These are phyloP conservation scores for Diogma glabrata DNA, from an alignment of 2,888 invertebrate species.

Conservation along the genomic window DNA sequence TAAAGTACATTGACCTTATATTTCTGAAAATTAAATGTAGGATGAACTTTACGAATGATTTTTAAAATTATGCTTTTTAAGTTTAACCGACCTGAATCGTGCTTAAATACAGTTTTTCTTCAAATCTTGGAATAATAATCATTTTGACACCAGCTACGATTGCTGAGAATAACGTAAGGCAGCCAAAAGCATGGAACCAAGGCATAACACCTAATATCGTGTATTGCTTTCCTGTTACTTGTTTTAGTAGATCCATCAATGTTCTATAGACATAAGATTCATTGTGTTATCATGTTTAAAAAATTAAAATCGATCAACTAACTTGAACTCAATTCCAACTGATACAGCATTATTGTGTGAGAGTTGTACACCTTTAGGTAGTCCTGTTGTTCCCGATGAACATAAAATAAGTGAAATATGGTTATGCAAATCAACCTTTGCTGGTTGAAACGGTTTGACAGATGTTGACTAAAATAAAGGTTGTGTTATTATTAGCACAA, in stretches of 20 bases:
- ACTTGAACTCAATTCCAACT: too few relatives aligned
- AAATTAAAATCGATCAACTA: too few relatives aligned
- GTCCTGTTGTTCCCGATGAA: conserved; percentile 72
- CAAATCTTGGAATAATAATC: conserved; percentile 51
- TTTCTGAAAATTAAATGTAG: conserved; percentile 28
- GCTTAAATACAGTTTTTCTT: conserved; percentile 59
- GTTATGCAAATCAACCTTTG: conserved; percentile 36
- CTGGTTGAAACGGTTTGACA: too few relatives aligned
- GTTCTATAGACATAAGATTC: too few relatives aligned
- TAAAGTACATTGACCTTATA: conserved; percentile 51
- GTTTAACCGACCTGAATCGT: conserved; percentile 49
- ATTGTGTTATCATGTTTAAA: too few relatives aligned
- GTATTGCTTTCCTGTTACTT: too few relatives aligned
- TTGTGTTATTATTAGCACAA: too few relatives aligned
- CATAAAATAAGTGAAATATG: too few relatives aligned
- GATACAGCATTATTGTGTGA: conserved; percentile 39
- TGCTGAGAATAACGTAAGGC: conserved; percentile 49
- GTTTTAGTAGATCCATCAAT: too few relatives aligned
- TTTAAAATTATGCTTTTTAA: too few relatives aligned
- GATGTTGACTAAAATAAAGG: too few relatives aligned
- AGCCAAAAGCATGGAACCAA: conserved; percentile 78
- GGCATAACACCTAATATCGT: conserved; percentile 60
- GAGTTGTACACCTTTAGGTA: conserved; percentile 63
- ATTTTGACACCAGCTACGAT: conserved; percentile 46
- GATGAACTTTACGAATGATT: too few relatives aligned